phyloP scores from a whole-genome alignment of 2,113 vertebrate species.

The Patagioenas fasciata region DNA sequence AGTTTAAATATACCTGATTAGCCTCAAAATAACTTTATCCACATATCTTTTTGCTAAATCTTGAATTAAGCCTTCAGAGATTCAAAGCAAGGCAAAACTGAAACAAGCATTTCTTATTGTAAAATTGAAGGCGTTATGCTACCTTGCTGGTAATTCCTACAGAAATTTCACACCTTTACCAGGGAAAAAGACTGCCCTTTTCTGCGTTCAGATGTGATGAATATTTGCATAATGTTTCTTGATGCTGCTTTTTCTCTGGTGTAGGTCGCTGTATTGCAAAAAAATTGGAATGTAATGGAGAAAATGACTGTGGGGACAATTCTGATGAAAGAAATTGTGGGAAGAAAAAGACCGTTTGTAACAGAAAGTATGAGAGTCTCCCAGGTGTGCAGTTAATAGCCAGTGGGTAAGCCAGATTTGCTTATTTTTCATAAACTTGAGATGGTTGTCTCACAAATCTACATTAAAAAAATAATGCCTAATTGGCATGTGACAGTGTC shows the following conservation, averaged over 20 bases:
- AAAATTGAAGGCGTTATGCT: not conserved
- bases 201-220: not conserved
- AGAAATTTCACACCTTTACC: not conserved
- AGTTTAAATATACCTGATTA: not conserved
- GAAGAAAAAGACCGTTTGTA: conserved; percentile 69
- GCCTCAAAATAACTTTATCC: not conserved
- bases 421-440: not conserved
- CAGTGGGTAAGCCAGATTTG: conserved; percentile 79
- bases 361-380: conserved; percentile 58
- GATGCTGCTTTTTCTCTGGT: not conserved
- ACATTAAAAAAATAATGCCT: not conserved
- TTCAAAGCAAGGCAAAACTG: not conserved
- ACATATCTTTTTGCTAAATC: not conserved
- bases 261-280: conserved; percentile 88
- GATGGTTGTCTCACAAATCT: not conserved
- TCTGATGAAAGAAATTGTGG: conserved; percentile 88
- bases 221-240: not conserved
- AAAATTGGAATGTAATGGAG: conserved; percentile 84
- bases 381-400: conserved; percentile 82
- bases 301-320: conserved; percentile 93
- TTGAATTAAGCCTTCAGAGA: not conserved
- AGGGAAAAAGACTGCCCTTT: not conserved
- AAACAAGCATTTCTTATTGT: not conserved
- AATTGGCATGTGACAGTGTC: not conserved
- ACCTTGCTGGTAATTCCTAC: not conserved